Evolutionary conservation across 2,888 invertebrate species (phyloP).

Genomic region (Ceraclea dissimilis): DNA sequence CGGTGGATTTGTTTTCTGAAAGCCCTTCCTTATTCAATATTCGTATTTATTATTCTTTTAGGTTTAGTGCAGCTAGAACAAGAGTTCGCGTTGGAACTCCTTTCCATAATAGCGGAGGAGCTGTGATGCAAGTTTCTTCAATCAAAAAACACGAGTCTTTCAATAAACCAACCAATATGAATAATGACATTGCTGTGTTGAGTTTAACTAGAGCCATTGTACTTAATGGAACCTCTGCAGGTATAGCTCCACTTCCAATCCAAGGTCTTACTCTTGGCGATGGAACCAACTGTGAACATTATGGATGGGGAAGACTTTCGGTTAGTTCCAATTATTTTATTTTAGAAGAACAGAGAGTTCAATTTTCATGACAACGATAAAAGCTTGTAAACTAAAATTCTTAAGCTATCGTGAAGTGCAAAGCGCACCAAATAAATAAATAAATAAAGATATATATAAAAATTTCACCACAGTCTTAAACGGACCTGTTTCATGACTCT

Average conservation of each 20-base stretch:
- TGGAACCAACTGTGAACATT: constrained; percentile 37
- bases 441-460: too few relatives aligned
- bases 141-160: constrained; percentile 35
- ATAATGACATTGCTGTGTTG: constrained; percentile 39
- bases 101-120: constrained; percentile 36
- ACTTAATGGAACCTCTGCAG: constrained; percentile 32
- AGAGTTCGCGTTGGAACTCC: constrained; percentile 27
- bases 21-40: too few relatives aligned
- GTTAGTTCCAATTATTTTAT: constrained; percentile 29
- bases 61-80: constrained; percentile 14
- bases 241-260: constrained; percentile 32
- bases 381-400: too few relatives aligned
- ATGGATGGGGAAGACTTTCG: constrained; percentile 39
- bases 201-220: constrained; percentile 31
- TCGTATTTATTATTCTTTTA: too few relatives aligned
- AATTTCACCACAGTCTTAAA: too few relatives aligned
- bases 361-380: too few relatives aligned
- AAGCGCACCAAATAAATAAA: too few relatives aligned
- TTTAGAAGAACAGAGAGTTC: too few relatives aligned
- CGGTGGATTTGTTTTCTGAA: too few relatives aligned
- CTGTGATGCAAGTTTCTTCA: constrained; percentile 31
- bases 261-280: constrained; percentile 29
- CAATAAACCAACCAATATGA: constrained; percentile 30
- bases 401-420: too few relatives aligned
- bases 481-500: too few relatives aligned